These are phyloP conservation scores for Cyphomyrus plagiostoma DNA, from an alignment of 2,113 vertebrate species.

Conservation along the genomic window DNA sequence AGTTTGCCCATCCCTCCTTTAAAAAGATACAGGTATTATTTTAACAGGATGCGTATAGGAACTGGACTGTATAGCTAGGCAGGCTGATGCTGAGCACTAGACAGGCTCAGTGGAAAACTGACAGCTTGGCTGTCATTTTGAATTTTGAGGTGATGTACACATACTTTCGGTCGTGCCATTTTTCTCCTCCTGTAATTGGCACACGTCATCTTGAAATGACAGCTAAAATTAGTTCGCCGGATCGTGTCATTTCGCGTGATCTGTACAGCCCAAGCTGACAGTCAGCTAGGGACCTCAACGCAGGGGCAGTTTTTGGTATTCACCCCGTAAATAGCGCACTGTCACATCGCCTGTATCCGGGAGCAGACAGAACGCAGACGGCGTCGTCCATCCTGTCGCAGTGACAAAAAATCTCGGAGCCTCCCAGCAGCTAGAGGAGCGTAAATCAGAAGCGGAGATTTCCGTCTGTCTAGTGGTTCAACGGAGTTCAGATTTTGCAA, in stretches of 20 bases:
- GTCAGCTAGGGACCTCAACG: not conserved
- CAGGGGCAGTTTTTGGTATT: not conserved
- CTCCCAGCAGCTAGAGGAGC: conserved; percentile 24
- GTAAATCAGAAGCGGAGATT: conserved; percentile 30
- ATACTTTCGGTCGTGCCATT: not conserved
- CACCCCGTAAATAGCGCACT: not conserved
- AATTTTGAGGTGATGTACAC: not conserved
- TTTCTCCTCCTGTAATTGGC: not conserved
- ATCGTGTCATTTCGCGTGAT: not conserved
- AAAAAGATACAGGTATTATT: not conserved
- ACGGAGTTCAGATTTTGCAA: conserved; percentile 46
- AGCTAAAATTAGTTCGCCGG: not conserved
- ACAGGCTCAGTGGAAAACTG: not conserved
- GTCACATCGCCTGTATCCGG: not conserved
- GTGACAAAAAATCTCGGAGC: not conserved
- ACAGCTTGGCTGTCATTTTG: not conserved
- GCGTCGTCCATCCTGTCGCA: not conserved
- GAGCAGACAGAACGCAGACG: not conserved
- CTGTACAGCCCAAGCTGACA: not conserved
- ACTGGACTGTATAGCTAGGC: not conserved
- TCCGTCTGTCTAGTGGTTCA: conserved; percentile 27
- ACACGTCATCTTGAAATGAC: not conserved
- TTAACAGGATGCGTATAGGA: not conserved
- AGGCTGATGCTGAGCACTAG: not conserved
- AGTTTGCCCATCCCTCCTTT: not conserved